phyloP scores from a whole-genome alignment of 2,888 invertebrate species.

The Pseudolycoriella hygida region DNA sequence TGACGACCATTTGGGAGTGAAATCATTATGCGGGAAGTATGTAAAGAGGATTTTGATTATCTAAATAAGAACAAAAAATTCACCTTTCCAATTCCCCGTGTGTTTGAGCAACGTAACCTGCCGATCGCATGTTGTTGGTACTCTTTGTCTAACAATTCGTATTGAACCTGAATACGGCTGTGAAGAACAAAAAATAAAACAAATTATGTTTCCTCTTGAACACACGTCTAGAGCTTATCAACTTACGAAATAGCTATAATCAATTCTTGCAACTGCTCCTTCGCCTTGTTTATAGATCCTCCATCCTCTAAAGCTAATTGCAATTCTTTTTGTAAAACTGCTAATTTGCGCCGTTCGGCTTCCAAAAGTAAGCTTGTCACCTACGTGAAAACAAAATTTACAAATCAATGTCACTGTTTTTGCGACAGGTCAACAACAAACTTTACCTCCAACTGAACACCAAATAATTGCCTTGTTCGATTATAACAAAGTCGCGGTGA shows the following conservation, averaged over 20 bases:
- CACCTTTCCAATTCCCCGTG: neutral
- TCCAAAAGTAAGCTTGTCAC: conserved; percentile 49
- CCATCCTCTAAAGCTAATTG: conserved; percentile 41
- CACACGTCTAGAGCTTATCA: neutral
- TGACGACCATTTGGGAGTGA: too few relatives aligned
- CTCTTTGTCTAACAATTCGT: conserved; percentile 49
- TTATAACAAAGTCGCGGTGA: conserved; percentile 5
- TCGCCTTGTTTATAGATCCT: conserved; percentile 39
- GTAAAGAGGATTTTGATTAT: too few relatives aligned
- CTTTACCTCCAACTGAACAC: conserved; percentile 11
- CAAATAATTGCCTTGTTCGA: conserved; percentile 10
- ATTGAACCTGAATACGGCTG: conserved; percentile 51
- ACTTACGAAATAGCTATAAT: conserved; percentile 46
- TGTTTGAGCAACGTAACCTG: conserved; percentile 36
- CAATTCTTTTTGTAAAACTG: conserved; percentile 45
- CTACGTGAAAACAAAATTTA: conserved; percentile 25
- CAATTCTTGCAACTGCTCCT: conserved; percentile 46
- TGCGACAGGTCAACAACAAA: too few relatives aligned
- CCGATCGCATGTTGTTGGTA: conserved; percentile 47
- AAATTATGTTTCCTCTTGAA: too few relatives aligned
- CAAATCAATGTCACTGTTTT: neutral
- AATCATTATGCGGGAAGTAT: too few relatives aligned
- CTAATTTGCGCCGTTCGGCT: conserved; percentile 45
- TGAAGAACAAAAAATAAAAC: conserved; percentile 19
- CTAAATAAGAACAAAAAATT: too few relatives aligned